A percentile compares a stretch with the other conserved stretches of the same genome.
Conservation (phyloP, 1,140 invertebrate genomes). For the Gonatopus flavifemur region DNA sequence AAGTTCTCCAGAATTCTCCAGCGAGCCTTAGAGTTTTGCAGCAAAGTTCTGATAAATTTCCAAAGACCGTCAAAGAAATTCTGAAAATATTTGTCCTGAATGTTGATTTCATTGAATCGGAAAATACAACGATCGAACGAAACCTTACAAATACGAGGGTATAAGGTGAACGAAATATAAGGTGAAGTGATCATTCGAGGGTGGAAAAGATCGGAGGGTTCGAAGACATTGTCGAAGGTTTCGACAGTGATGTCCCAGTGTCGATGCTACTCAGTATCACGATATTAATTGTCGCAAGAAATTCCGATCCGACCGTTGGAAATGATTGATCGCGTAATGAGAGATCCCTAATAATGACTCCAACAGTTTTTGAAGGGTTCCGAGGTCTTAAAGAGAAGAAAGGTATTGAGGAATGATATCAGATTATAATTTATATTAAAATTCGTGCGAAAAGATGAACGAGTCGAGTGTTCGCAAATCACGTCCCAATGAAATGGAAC, state of each 20-base stretch:
- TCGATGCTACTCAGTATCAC: slow-evolving; percentile 30
- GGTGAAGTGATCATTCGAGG: too few relatives aligned
- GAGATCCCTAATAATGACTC: slow-evolving; percentile 56
- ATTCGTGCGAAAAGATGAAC: slow-evolving; percentile 56
- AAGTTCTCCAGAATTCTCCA: too few relatives aligned
- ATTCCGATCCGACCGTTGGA: slow-evolving; percentile 46
- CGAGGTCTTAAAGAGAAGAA: slow-evolving; percentile 19
- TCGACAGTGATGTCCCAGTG: slow-evolving; percentile 21
- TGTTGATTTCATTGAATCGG: too few relatives aligned
- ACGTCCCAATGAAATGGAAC: neutral
- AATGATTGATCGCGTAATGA: slow-evolving; percentile 58
- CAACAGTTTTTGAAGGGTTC: slow-evolving; percentile 35
- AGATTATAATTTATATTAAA: slow-evolving; percentile 61
- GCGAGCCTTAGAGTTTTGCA: too few relatives aligned
- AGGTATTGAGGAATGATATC: slow-evolving; percentile 57
- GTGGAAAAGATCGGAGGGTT: slow-evolving; percentile 17
- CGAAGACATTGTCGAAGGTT: slow-evolving; percentile 21
- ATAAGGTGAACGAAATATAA: too few relatives aligned
- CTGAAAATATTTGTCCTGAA: too few relatives aligned
- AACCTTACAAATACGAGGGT: too few relatives aligned
- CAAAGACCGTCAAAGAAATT: too few relatives aligned
- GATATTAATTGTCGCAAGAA: slow-evolving; percentile 55
- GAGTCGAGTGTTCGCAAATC: neutral
- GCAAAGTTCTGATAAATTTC: too few relatives aligned
- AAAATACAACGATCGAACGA: too few relatives aligned